Evolutionary conservation across 2,797 vertebrate genomes (phyloP).

Genomic region (Triplophysa bombifrons): DNA sequence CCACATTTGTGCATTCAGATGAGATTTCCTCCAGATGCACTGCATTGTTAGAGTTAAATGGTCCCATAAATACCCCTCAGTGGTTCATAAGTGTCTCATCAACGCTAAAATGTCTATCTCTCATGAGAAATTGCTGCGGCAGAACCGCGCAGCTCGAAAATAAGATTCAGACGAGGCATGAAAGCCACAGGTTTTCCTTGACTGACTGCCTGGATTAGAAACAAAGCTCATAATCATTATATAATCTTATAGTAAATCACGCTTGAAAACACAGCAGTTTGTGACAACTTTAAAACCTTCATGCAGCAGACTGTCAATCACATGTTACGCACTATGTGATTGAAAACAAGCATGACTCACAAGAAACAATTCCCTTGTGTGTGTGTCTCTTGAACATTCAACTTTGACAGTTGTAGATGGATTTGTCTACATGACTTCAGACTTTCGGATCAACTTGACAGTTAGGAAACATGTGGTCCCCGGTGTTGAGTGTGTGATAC

Average conservation of each 20-base stretch:
- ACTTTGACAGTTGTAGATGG: background rate
- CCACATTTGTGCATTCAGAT: background rate
- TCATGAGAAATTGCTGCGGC: constrained; percentile 32
- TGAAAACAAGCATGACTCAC: background rate
- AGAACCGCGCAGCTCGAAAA: constrained; percentile 32
- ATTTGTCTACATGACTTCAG: background rate
- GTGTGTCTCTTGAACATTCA: background rate
- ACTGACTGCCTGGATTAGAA: constrained; percentile 10
- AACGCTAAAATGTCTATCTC: constrained; percentile 5
- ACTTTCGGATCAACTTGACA: background rate
- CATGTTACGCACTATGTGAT: background rate
- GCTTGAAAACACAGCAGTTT: background rate
- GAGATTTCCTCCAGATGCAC: constrained; percentile 35
- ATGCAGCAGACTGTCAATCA: constrained; percentile 3
- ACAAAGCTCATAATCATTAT: background rate
- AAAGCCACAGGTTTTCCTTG: constrained; percentile 14
- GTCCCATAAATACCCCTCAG: constrained; percentile 34
- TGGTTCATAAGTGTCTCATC: constrained; percentile 22
- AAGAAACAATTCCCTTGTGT: background rate
- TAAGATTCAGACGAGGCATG: constrained; percentile 20
- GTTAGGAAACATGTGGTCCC: background rate
- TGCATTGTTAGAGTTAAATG: constrained; percentile 46
- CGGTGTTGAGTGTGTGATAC: background rate
- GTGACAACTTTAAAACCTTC: constrained; percentile 4
- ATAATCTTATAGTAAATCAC: constrained; percentile 6